Conservation (phyloP, 2,113 vertebrate species). For the Oryzias curvinotus region DNA sequence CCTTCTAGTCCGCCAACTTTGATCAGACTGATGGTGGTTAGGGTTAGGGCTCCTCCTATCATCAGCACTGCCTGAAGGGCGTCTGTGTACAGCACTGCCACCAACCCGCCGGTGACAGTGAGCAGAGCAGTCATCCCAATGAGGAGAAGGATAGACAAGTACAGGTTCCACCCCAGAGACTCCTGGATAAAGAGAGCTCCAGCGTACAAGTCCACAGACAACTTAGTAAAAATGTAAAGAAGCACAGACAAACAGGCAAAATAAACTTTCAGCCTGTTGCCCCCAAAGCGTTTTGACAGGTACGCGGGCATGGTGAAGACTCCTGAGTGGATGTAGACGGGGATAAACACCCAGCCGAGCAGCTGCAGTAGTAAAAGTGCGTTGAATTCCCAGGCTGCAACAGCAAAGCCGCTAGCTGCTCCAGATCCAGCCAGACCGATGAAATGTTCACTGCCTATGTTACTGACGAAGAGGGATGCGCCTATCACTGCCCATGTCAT, state of each 20-base stretch:
- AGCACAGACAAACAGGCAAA: conserved; percentile 90
- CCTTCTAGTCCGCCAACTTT: conserved; percentile 94
- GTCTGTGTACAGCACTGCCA: conserved; percentile 97
- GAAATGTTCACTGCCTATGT: conserved; percentile 99
- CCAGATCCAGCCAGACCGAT: conserved; percentile 98
- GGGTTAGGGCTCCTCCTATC: conserved; percentile 91
- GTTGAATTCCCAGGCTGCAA: conserved; percentile 98
- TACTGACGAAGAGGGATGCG: conserved; percentile 98
- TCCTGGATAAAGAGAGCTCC: conserved; percentile 98
- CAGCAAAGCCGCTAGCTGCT: conserved; percentile 96
- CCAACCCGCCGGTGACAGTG: conserved; percentile 93
- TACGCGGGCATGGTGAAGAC: conserved; percentile 99
- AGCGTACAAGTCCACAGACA: conserved; percentile 97
- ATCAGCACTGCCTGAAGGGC: conserved; percentile 95
- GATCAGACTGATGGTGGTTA: conserved; percentile 88
- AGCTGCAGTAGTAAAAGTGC: conserved; percentile 96
- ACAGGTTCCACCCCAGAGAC: conserved; percentile 97
- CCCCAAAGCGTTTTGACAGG: conserved; percentile 94
- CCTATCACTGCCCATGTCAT: conserved; percentile 96
- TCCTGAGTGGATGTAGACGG: conserved; percentile 94
- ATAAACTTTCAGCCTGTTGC: conserved; percentile 93
- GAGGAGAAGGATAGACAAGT: conserved; percentile 91
- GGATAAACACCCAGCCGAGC: conserved; percentile 97
- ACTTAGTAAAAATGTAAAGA: conserved; percentile 97
- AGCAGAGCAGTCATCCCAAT: conserved; percentile 93